Evolutionary conservation across 1,140 invertebrate species (phyloP).

Genomic region (Argopecten irradians): DNA sequence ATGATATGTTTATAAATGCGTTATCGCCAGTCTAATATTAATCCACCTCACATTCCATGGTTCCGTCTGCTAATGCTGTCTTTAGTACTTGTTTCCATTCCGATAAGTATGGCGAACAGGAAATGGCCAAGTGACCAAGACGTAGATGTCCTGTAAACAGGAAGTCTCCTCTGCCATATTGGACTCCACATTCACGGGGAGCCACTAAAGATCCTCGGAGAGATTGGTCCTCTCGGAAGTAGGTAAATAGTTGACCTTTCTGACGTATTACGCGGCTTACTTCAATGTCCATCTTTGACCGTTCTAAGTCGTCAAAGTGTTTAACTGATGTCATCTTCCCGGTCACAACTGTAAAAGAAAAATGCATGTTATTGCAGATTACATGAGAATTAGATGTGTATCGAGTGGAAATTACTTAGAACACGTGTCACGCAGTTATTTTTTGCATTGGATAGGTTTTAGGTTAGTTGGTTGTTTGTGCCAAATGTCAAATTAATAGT

Average conservation of each 20-base stretch:
- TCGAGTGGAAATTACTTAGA: no score
- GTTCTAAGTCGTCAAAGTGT: neutral
- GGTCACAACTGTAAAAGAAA: neutral
- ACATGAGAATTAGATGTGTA: no score
- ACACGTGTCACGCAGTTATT: no score
- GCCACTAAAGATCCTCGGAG: neutral
- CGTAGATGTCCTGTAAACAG: neutral
- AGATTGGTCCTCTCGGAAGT: neutral
- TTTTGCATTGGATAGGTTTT: no score
- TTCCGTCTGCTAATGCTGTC: neutral
- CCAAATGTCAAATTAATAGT: no score
- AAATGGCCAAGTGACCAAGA: neutral
- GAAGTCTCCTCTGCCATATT: neutral
- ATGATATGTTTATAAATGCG: neutral
- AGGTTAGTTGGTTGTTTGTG: no score
- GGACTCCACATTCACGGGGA: neutral
- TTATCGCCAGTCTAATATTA: neutral
- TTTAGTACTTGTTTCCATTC: neutral
- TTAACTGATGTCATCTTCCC: neutral
- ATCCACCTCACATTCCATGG: neutral
- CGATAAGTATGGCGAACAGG: neutral
- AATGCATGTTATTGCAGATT: neutral
- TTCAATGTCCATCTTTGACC: neutral
- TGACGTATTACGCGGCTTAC: neutral
- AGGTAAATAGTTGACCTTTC: slow-evolving; percentile 15